Evolutionary conservation across 2,797 vertebrate species (phyloP).

Genomic region (Distichodus sexfasciatus): DNA sequence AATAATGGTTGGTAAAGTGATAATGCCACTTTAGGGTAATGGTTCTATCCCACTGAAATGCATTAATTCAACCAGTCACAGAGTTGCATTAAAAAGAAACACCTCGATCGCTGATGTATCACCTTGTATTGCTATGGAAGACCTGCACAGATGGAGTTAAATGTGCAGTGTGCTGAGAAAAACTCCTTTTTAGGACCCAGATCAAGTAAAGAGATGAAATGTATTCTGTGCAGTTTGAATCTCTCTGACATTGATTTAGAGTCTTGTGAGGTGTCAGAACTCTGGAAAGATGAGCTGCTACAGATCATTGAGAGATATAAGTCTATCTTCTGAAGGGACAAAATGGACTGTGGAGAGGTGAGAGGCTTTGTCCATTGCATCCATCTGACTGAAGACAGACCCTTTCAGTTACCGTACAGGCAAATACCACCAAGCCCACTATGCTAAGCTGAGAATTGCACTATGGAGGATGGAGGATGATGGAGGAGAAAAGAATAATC

Average conservation of each 20-base stretch:
- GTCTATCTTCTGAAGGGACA: conserved; percentile 23
- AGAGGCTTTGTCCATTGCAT: conserved; percentile 13
- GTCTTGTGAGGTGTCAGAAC: not conserved
- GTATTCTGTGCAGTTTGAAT: not conserved
- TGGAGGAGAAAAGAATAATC: not conserved
- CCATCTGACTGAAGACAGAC: conserved; percentile 2
- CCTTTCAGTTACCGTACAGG: conserved; percentile 16
- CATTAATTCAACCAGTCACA: conserved; percentile 27
- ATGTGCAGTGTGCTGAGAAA: conserved; percentile 5
- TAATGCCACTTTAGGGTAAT: conserved; percentile 31
- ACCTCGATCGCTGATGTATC: conserved; percentile 25
- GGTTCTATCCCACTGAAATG: conserved; percentile 44
- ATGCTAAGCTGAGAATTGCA: not conserved
- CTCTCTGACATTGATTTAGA: not conserved
- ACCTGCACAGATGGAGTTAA: not conserved
- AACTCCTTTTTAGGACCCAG: not conserved
- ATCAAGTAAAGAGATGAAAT: not conserved
- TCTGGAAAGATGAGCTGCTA: conserved; percentile 9
- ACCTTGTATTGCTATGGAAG: conserved; percentile 25
- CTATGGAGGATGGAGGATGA: conserved; percentile 1
- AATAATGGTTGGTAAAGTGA: too few species aligned
- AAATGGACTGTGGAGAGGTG: conserved; percentile 5
- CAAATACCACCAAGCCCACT: conserved; percentile 10
- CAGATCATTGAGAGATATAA: conserved; percentile 8
- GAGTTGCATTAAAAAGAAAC: conserved; percentile 30